Evolutionary conservation across 1,140 invertebrate species (phyloP), one percentile per base, ranked within the genome.

Genomic region (Drosophila nigrodunni): DNA sequence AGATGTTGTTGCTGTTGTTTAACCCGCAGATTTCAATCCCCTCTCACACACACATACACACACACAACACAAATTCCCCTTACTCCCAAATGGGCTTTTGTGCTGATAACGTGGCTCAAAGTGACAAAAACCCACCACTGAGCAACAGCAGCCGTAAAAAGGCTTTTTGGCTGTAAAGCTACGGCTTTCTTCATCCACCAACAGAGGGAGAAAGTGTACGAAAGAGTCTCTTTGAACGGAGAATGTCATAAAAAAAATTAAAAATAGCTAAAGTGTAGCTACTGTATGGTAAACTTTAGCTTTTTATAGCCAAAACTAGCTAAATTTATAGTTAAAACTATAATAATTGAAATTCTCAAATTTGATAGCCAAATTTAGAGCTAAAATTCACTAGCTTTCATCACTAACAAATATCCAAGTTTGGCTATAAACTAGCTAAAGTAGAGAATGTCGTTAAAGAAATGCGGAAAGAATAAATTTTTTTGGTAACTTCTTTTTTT

Each of bases 1-100:
- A 70, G 43, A 64, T 64, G 61, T 64, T 69, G 25, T 39, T 74
- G 39, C 43, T 30, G 39, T 52, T 30, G 39, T 52, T 74, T 69
- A 69, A 74, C 72, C 58, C 72, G 65, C 58, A 61, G 73, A 46
- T 71, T 54, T 44, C 70, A 59, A 25, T 43, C 35, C 41, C 64
- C 34, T 15, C n/a, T 15, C 50, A 54, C 30, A 54, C n/a, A 37
- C 30, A 54, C 50, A 54, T 30, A 34, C 34, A 34, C 30, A 54
- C 9, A 0, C 39, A 3, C 18, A 6, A 34, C 34, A 37, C 8
- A 2, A 3, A 54, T 13, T 37, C 37, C 43, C n/a, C 25, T 11
- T 30, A 30, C n/a, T 7, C 60, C 18, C 52, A 39, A 35, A 41
- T 43, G 41, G 11, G 2, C 15, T 37, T 37, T 59, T 44, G 39